Percentiles rank a stretch among this genome's conserved stretches.
Conservation (phyloP, 1,140 invertebrate genomes). For the Microplitis demolitor region DNA sequence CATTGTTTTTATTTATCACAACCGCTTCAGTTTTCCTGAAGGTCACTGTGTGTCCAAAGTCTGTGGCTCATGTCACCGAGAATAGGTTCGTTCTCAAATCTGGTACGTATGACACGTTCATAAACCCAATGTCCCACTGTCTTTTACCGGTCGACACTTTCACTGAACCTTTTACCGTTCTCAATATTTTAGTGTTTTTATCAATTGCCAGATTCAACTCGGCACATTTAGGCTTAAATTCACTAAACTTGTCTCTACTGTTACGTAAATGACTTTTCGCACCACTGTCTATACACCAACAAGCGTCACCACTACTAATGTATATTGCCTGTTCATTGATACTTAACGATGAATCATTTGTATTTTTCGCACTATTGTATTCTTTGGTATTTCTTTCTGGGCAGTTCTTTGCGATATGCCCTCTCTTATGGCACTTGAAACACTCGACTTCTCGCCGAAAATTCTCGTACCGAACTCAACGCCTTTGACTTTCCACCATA, state of each 20-base stretch:
- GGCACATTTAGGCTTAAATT: background rate
- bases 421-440: conserved; percentile 15
- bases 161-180: background rate
- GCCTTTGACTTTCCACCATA: conserved; percentile 9
- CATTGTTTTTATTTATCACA: background rate
- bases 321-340: conserved; percentile 9
- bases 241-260: background rate
- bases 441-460: conserved; percentile 1
- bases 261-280: conserved; percentile 9
- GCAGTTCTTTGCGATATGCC: too few species aligned
- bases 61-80: conserved; percentile 2
- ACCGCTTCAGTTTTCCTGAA: conserved; percentile 1
- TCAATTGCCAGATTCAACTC: conserved; percentile 6
- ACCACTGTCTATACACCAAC: conserved; percentile 18
- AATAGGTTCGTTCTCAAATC: conserved; percentile 14
- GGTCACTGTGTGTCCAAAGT: conserved; percentile 6
- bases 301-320: background rate
- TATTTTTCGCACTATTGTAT: background rate
- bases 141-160: background rate
- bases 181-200: background rate
- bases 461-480: background rate
- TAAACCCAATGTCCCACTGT: background rate
- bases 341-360: background rate
- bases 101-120: conserved; percentile 11
- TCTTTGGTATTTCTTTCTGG: background rate